Conservation (phyloP, 1,140 invertebrate species). For the Trichonephila clavipes region DNA sequence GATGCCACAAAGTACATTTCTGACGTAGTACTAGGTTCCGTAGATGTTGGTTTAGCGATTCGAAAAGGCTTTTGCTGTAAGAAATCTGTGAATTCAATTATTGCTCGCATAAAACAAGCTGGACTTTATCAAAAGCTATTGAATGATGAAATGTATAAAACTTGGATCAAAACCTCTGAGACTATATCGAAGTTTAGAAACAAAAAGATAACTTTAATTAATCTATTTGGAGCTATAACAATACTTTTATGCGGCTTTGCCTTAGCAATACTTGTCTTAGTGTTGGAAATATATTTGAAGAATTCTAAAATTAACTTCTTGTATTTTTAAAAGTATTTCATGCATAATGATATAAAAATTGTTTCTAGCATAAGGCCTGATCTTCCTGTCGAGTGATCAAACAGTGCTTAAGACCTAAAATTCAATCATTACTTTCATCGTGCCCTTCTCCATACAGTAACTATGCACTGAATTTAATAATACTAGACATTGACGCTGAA, state of each 20-base stretch:
- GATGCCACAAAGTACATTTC: not conserved
- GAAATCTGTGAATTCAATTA: not conserved
- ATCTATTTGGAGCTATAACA: not conserved
- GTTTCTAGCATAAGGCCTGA: no score
- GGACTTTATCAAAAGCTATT: not conserved
- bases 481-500: no score
- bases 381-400: no score
- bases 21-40: not conserved
- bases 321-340: no score
- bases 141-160: not conserved
- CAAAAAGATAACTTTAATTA: not conserved
- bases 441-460: no score
- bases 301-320: no score
- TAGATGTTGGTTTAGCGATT: not conserved
- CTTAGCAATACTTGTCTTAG: not conserved
- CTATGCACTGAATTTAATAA: no score
- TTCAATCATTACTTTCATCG: no score
- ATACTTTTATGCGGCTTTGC: not conserved
- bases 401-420: no score
- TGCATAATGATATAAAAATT: no score
- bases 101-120: not conserved
- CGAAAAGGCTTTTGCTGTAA: slow-evolving; percentile 18
- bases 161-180: not conserved
- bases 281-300: not conserved
- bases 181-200: not conserved